Evolutionary conservation across 2,888 invertebrate genomes (phyloP), one percentile per base, ranked within the genome.

Genomic region (Buathra laborator): DNA sequence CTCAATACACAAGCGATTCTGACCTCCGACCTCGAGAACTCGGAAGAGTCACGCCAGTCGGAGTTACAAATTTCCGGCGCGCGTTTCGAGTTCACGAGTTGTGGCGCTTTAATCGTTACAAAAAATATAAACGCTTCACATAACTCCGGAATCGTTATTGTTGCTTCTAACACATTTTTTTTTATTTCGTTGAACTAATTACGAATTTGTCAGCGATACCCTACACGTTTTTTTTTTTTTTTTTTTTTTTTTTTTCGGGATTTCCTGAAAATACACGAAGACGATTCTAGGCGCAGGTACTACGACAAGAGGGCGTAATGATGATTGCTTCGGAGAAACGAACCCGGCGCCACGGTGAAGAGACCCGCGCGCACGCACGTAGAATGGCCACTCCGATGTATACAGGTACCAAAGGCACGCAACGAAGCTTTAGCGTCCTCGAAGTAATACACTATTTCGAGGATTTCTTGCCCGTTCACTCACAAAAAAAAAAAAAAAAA

Each of bases 321-420:
- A 90, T 89, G 89, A 91, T 90, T 88, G 87, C 87, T 90, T 90
- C 89, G 89, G 14, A 81, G 88, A 89, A 90, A 77, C 72, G 48
- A 32, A 56, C 10, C 29, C 59, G 67, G 81, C 74, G 81, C 80
- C 77, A 81, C 56, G 70, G 46, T 76, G 46, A 37, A 59, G 19
- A 74, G 77, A 37, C 66, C 48, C 66, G 77, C 32, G 53, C 51
- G 76, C 78, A 78, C 67, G 82, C 76, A 68, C 71, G 68, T 43
- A 9, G 53, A 12, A 44, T 46, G 29, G 64, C 68, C 16, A 6
- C 29, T 44, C 3, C 7, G 16, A 32, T 67, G 74, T 53, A 67
- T 12, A 32, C 19, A 19, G 3, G 62, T 66, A 67, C 46, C 37
- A 68, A 68, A 72, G 51, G 48, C 66, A 68, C 67, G 67, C 59